Percentiles rank a stretch among this genome's conserved stretches.
phyloP scores from a whole-genome alignment of 1,140 invertebrate genomes.

The Pomacea maculata region DNA sequence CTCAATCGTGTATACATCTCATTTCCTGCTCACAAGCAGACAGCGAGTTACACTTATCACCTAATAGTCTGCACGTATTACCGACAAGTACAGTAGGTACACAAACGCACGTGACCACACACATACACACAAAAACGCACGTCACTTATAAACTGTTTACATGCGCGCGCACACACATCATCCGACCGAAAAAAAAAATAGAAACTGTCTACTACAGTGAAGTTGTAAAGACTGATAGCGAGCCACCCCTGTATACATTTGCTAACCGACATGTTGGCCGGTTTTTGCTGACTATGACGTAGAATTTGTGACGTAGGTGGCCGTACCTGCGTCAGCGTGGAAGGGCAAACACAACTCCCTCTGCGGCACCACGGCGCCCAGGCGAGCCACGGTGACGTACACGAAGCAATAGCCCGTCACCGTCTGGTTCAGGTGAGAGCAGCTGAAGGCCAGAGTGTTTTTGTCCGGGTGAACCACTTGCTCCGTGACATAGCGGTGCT shows the following conservation, averaged over 20 bases:
- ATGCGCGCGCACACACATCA: too few species aligned
- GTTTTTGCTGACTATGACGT: too few species aligned
- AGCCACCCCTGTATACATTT: too few species aligned
- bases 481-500: slow-evolving; percentile 41
- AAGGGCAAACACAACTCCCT: slow-evolving; percentile 39
- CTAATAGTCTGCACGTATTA: too few species aligned
- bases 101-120: slow-evolving; percentile 12
- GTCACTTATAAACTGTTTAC: not conserved
- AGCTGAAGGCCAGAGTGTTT: slow-evolving; percentile 34
- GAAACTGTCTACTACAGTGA: too few species aligned
- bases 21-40: too few species aligned
- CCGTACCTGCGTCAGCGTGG: slow-evolving; percentile 45
- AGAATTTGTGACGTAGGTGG: too few species aligned
- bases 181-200: too few species aligned
- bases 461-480: slow-evolving; percentile 30
- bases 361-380: slow-evolving; percentile 40
- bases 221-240: too few species aligned
- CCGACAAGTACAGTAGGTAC: not conserved
- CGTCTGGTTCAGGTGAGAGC: slow-evolving; percentile 31
- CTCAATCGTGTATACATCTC: too few species aligned
- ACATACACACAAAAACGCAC: slow-evolving; percentile 16
- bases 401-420: slow-evolving; percentile 47
- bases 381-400: slow-evolving; percentile 45
- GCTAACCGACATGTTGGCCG: too few species aligned
- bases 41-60: too few species aligned